Percentiles rank a stretch among this genome's conserved stretches.
These are phyloP conservation scores for Enteromius afrohamiltoni DNA, from an alignment of 2,797 vertebrate species.

Conservation along the genomic window DNA sequence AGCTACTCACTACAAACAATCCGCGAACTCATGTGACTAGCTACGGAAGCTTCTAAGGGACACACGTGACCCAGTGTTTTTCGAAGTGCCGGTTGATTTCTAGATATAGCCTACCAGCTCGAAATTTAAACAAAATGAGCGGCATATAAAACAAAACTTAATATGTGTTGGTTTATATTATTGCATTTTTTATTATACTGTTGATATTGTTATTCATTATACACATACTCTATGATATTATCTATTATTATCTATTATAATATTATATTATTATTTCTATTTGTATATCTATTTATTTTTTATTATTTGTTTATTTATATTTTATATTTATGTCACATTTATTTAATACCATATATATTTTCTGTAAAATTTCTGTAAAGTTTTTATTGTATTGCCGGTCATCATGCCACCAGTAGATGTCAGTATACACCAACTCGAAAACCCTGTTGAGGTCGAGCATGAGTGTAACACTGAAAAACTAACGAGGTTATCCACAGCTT, in stretches of 20 bases:
- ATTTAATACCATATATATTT: background rate
- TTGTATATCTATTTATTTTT: too few relatives aligned
- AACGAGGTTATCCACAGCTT: constrained; percentile 20
- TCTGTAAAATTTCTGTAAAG: background rate
- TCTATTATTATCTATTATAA: too few relatives aligned
- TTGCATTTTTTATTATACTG: background rate
- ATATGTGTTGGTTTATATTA: background rate
- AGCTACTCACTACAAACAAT: constrained; percentile 24
- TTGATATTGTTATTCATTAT: background rate
- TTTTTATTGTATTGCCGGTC: background rate
- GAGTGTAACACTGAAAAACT: background rate
- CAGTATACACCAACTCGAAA: constrained; percentile 67
- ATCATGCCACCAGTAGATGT: constrained; percentile 69
- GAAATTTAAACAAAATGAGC: background rate
- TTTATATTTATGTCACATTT: too few relatives aligned
- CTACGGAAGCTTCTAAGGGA: constrained; percentile 71
- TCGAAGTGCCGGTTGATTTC: background rate
- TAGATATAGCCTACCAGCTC: background rate
- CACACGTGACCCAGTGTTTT: constrained; percentile 5
- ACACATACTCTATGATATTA: background rate
- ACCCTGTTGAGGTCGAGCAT: too few relatives aligned
- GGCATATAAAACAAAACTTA: background rate
- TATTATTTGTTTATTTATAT: too few relatives aligned
- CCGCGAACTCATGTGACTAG: constrained; percentile 68
- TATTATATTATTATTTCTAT: too few relatives aligned